Evolutionary conservation across 2,888 invertebrate species (phyloP), one percentile per base, ranked within the genome.

Genomic region (Carcina quercana): DNA sequence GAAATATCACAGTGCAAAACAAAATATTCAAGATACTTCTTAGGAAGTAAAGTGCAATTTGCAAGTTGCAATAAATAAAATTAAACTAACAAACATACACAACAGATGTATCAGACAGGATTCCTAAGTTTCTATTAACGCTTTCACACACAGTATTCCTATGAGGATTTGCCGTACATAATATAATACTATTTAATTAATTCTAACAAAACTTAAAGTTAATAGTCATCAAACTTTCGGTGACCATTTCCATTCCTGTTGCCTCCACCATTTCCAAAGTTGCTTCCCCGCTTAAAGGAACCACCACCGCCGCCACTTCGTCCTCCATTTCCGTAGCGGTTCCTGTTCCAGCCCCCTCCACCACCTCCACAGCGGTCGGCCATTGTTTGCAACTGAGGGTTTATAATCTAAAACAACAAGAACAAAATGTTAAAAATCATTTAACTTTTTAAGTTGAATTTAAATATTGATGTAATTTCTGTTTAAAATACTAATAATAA

Each of bases 341-440:
- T 85, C 32, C 86, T 78, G 48, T 86, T 86, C 84, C 86, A 84
- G 46, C 88, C 85, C 15, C 87, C 86, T 34, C 87, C 86, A 13
- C 87, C 87, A 24, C 89, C 89, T 30, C 86, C 88, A 39, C 87
- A 88, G 24, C 89, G 87, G 46, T 87, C 87, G 4, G 92, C 92
- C 85, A 95, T 87, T 51, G 94, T 92, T 53, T 90, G 87, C 26
- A 97, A 86, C 64, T 95, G 93, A 28, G 95, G 95, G 65, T 93
- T 94, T 35, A 97, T 87, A 44, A 90, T 90, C 92, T 88, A 54
- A 59, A 45, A 34, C 40, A 43, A 41, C n/a, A n/a, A 24, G 27
- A 32, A 4, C n/a, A 5, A 17, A 5, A 7, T 7, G 17, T 17
- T 17, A 17, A n/a, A n/a, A n/a, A n/a, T n/a, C n/a, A n/a, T n/a